Evolutionary conservation across 2,888 invertebrate genomes (phyloP).

Genomic region (Himalopsyche tibetana): DNA sequence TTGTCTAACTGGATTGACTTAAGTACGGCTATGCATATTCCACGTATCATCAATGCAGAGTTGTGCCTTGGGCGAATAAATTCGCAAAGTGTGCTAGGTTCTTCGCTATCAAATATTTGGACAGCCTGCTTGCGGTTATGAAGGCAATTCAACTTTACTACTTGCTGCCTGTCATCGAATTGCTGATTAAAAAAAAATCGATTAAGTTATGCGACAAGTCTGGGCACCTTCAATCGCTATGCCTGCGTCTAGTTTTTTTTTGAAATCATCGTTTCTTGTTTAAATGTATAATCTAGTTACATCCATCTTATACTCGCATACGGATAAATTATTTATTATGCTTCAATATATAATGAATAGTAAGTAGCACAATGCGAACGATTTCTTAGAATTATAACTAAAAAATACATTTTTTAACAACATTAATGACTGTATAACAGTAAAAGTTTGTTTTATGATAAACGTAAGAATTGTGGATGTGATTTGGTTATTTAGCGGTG

Average conservation of each 20-base stretch:
- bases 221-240: background rate
- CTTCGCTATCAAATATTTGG: slow-evolving; percentile 31
- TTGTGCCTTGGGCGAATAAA: slow-evolving; percentile 1
- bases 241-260: background rate
- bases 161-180: background rate
- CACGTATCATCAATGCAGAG: background rate
- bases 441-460: no score
- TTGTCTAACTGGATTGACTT: background rate
- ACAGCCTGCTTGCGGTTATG: slow-evolving; percentile 25
- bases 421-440: no score
- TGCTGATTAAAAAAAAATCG: background rate
- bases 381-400: no score
- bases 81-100: slow-evolving; percentile 11
- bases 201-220: slow-evolving; percentile 1
- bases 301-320: no score
- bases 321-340: no score
- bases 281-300: no score
- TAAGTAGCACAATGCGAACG: no score
- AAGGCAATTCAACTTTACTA: background rate
- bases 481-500: no score
- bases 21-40: background rate
- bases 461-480: no score
- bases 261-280: background rate
- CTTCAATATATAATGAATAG: no score
- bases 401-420: no score